Evolutionary conservation across 2,888 invertebrate genomes (phyloP).

Genomic region (Hemicrepidius hirtus): DNA sequence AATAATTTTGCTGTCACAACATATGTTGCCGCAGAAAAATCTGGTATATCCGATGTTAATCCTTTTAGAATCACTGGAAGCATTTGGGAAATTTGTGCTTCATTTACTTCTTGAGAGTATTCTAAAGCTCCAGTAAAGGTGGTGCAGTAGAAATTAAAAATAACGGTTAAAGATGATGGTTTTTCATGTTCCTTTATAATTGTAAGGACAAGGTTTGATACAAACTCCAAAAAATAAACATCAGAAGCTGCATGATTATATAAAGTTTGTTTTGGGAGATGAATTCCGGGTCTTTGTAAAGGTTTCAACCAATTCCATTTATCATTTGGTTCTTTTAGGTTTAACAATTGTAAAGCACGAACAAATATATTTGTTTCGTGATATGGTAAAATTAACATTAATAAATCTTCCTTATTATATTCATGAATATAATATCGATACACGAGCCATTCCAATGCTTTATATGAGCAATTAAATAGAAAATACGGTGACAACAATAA

Average conservation of each 20-base stretch:
- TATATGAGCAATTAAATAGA: conserved; percentile 87
- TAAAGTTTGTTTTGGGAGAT: conserved; percentile 82
- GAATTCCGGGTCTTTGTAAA: conserved; percentile 84
- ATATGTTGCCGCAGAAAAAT: conserved; percentile 84
- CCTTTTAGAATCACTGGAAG: conserved; percentile 84
- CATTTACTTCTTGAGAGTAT: conserved; percentile 71
- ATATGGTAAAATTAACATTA: conserved; percentile 91
- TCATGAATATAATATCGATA: conserved; percentile 91
- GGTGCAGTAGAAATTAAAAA: conserved; percentile 88
- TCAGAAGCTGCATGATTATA: conserved; percentile 83
- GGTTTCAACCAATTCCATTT: conserved; percentile 86
- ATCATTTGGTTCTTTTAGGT: conserved; percentile 76
- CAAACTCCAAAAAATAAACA: conserved; percentile 77
- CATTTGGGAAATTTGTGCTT: conserved; percentile 80
- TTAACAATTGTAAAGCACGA: conserved; percentile 84
- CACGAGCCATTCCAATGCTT: conserved; percentile 96
- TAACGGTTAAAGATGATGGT: conserved; percentile 78
- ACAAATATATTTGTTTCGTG: conserved; percentile 95
- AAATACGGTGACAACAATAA: conserved; percentile 91
- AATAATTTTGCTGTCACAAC: conserved; percentile 84
- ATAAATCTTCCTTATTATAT: conserved; percentile 88
- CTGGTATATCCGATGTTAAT: conserved; percentile 79
- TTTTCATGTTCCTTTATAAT: conserved; percentile 78
- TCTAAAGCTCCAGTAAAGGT: conserved; percentile 83
- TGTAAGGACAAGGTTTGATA: conserved; percentile 76